Evolutionary conservation across 2,113 vertebrate species (phyloP).

Genomic region (Lagopus muta): DNA sequence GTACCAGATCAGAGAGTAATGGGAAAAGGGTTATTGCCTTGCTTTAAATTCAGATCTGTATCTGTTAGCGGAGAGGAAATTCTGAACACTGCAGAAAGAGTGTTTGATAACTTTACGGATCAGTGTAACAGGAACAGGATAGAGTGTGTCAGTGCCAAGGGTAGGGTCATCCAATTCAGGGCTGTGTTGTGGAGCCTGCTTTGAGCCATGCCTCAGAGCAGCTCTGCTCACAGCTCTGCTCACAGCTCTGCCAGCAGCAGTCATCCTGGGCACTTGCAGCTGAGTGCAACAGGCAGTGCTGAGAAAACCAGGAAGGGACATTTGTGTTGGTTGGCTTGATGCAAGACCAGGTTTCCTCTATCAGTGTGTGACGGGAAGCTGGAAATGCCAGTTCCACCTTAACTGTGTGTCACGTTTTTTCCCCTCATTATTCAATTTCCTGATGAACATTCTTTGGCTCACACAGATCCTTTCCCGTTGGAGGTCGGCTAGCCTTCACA

Average conservation of each 20-base stretch:
- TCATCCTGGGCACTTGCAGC: not conserved
- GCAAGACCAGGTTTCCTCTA: not conserved
- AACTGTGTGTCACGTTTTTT: not conserved
- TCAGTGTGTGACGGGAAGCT: not conserved
- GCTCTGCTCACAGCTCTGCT: not conserved
- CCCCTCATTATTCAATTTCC: slow-evolving; percentile 29
- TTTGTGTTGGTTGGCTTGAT: not conserved
- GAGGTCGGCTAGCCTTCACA: not conserved
- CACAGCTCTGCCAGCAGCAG: not conserved
- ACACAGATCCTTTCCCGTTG: not conserved
- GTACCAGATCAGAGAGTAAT: not conserved
- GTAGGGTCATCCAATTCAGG: not conserved
- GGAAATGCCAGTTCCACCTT: slow-evolving; percentile 12
- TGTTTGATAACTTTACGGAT: not conserved
- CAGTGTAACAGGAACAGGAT: not conserved
- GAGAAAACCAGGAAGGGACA: not conserved
- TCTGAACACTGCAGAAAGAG: not conserved
- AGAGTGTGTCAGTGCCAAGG: not conserved
- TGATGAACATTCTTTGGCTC: not conserved
- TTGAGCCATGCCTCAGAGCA: not conserved
- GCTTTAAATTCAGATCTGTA: not conserved
- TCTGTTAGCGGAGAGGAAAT: not conserved
- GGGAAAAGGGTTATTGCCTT: not conserved
- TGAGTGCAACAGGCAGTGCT: not conserved
- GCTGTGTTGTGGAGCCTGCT: fast-evolving